Evolutionary conservation across 2,797 vertebrate species (phyloP), one percentile per base, ranked within the genome.

Genomic region (Champsocephalus esox): DNA sequence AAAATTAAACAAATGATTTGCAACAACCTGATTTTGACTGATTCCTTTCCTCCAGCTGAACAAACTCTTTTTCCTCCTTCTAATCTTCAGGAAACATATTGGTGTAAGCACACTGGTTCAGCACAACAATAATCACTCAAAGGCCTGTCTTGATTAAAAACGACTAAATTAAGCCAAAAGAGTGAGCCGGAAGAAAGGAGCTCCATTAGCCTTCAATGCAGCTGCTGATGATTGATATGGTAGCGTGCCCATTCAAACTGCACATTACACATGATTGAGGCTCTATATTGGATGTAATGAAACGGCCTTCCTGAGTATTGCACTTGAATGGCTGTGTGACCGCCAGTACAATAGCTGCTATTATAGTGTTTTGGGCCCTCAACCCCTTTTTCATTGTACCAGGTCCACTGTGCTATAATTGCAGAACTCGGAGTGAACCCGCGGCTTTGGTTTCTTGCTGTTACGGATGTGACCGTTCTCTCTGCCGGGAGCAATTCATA

Each of bases 221-320:
- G 81, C 90, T 54, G 70, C 91, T 77, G 96, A 95, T 96, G 97
- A 98, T 89, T 95, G 97, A 98, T 96, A 95, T 93, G 95, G 96
- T 94, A 95, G 93, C 92, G 91, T 94, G 94, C 93, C 95, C 94
- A 95, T 97, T 97, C 95, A 97, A 95, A 94, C 89, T 95, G 95
- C 94, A 96, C 95, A 96, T 96, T 97, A 97, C 96, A 97, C 96
- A 96, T 97, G 96, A 96, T 96, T 95, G 96, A 96, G 96, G 95
- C 95, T 96, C 96, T 96, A 97, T 96, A 97, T 96, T 97, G 95
- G 95, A 95, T 95, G 94, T 96, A 97, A 97, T 96, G 96, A 97
- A 97, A 96, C 94, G 95, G 93, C 95, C 94, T 97, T 97, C 95
- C 95, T 97, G 95, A 96, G 96, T 96, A 95, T 95, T 95, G 92